Evolutionary conservation across 2,797 vertebrate species (phyloP), one percentile per base, ranked within the genome.

Genomic region (Eidolon dupreanum): DNA sequence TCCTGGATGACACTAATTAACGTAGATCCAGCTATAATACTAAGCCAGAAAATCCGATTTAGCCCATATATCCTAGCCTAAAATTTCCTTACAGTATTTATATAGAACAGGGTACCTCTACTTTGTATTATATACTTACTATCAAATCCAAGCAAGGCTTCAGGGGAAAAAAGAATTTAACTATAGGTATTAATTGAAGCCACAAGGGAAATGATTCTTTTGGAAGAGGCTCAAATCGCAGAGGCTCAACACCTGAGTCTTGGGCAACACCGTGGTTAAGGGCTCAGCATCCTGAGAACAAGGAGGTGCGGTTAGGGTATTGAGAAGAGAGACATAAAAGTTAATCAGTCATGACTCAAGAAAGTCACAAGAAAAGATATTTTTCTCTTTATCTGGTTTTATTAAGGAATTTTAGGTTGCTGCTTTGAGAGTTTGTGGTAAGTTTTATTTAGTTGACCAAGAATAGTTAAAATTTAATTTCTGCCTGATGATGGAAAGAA

Each of bases 381-480:
- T 79, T 87, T 91, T 79, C 22, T 51, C 66, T 83, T 59, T 31
- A 65, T 59, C 28, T 75, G 9, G 6, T 85, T 61, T 85, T 85
- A 26, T 51, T 79, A 33, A 89, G n/a, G 20, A 49, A 65, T 36
- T 49, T 82, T 90, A 61, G 53, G 19, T 84, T 43, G 8, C 16
- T 79, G 28, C 73, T 53, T 74, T 53, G 73, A 74, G 57, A 66
- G 5, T 66, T 83, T 74, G 24, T 36, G 8, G 0, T 75, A 53
- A 61, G 43, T 93, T 88, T 93, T 71, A 46, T 90, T 93, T 94
- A 71, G 36, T 74, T 87, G 66, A 73, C 68, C 57, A 55, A 74
- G 70, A 90, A 46, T 53, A 94, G 61, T 86, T 82, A 91, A 91
- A 85, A 51, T 89, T 92, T 93, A 87, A 90, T 91, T 95, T 94